Evolutionary conservation across 2,888 invertebrate species (phyloP).

Genomic region (Hydrotaea diabolus): DNA sequence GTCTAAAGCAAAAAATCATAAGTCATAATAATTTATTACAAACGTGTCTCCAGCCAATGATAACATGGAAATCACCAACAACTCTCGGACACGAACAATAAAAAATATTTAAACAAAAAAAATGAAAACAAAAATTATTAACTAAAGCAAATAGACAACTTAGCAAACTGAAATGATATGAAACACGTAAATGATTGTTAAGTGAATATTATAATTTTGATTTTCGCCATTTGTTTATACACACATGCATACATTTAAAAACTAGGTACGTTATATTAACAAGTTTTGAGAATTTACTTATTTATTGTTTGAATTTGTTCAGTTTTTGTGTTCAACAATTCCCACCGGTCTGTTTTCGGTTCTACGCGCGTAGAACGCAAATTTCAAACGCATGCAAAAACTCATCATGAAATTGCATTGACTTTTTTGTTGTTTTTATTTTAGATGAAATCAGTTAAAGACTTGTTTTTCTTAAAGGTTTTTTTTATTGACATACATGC

Average conservation of each 20-base stretch:
- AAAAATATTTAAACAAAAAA: constrained; percentile 1
- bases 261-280: too few species aligned
- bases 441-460: neutral
- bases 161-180: neutral
- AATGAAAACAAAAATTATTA: neutral
- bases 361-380: neutral
- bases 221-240: too few species aligned
- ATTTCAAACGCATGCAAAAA: neutral
- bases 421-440: neutral
- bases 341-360: neutral
- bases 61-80: neutral
- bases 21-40: neutral
- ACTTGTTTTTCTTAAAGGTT: neutral
- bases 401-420: neutral
- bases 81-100: neutral
- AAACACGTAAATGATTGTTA: too few species aligned
- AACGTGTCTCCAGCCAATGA: neutral
- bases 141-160: neutral
- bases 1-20: neutral
- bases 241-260: too few species aligned
- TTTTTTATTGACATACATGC: neutral
- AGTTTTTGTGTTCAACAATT: neutral
- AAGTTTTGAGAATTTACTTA: neutral
- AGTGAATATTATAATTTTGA: too few species aligned
- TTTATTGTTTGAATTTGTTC: neutral